A percentile compares a stretch with the other conserved stretches of the same genome.
Evolutionary conservation across 2,888 invertebrate genomes (phyloP).

Genomic region (Marronus borbonicus): DNA sequence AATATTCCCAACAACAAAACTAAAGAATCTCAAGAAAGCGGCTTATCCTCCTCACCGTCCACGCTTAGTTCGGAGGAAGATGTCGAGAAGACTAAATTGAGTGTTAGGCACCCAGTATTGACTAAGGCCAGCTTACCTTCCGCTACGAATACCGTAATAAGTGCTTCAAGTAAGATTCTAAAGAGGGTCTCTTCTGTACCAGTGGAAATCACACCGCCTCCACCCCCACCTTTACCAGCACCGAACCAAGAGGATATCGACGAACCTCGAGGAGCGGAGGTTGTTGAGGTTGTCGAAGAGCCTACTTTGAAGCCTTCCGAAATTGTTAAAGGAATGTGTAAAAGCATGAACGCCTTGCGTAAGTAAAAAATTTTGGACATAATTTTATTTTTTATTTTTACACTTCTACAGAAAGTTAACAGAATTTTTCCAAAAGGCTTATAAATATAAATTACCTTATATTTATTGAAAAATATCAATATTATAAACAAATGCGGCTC

Average conservation of each 20-base stretch:
- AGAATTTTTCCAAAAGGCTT: too few relatives aligned
- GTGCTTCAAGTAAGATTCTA: constrained; percentile 64
- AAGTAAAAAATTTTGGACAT: constrained; percentile 57
- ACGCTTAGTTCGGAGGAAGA: constrained; percentile 66
- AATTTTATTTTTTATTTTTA: too few relatives aligned
- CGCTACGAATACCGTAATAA: constrained; percentile 42
- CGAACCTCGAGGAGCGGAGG: constrained; percentile 66
- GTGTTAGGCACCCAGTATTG: constrained; percentile 66
- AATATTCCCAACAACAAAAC: constrained; percentile 52
- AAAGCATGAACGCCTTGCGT: constrained; percentile 75
- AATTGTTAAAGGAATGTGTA: constrained; percentile 75
- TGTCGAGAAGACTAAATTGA: constrained; percentile 66
- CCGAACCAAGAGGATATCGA: constrained; percentile 63
- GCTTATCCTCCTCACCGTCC: constrained; percentile 68
- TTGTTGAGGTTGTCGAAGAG: constrained; percentile 77
- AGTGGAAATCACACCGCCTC: constrained; percentile 74
- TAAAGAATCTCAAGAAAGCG: constrained; percentile 63
- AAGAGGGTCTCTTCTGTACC: constrained; percentile 76
- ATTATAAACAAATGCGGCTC: too few relatives aligned
- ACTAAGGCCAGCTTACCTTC: constrained; percentile 51
- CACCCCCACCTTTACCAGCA: constrained; percentile 78
- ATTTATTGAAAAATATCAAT: too few relatives aligned
- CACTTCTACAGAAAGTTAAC: too few relatives aligned
- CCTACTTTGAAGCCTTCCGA: constrained; percentile 80
- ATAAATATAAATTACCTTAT: too few relatives aligned